These are phyloP conservation scores for Hermaeophaga mercurialis DNA, from an alignment of 2,888 invertebrate species.

Conservation along the genomic window DNA sequence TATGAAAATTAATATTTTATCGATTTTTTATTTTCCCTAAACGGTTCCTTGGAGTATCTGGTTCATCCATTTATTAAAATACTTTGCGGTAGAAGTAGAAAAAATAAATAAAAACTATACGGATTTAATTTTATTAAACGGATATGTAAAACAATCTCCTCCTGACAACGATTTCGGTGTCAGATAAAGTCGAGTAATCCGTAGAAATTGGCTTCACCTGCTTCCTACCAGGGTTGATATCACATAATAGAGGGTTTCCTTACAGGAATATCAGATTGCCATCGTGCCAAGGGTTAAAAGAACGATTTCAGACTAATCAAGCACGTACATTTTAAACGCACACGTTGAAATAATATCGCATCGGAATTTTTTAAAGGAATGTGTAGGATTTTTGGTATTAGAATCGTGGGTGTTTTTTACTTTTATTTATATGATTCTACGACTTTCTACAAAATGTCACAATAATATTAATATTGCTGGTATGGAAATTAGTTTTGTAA, in stretches of 20 bases:
- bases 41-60: too few species aligned
- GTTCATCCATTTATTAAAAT: too few species aligned
- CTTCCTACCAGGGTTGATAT: slow-evolving; percentile 19
- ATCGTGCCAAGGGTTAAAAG: slow-evolving; percentile 1
- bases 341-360: too few species aligned
- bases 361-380: too few species aligned
- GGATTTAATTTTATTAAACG: slow-evolving; percentile 5
- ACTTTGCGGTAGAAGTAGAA: too few species aligned
- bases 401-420: neutral
- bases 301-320: too few species aligned
- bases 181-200: slow-evolving; percentile 37
- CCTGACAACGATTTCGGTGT: slow-evolving; percentile 38
- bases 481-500: slow-evolving; percentile 1
- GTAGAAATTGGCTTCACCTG: slow-evolving; percentile 11
- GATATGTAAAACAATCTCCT: slow-evolving; percentile 28
- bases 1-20: too few species aligned
- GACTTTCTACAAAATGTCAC: slow-evolving; percentile 10
- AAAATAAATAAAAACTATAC: neutral
- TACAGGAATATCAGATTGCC: slow-evolving; percentile 3
- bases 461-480: neutral
- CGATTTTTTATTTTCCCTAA: too few species aligned
- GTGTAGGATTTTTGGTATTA: slow-evolving; percentile 13
- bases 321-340: too few species aligned
- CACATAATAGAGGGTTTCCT: slow-evolving; percentile 7
- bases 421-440: slow-evolving; percentile 10